Evolutionary conservation across 2,113 vertebrate genomes (phyloP).

Genomic region (Paradoxurus hermaphroditus): DNA sequence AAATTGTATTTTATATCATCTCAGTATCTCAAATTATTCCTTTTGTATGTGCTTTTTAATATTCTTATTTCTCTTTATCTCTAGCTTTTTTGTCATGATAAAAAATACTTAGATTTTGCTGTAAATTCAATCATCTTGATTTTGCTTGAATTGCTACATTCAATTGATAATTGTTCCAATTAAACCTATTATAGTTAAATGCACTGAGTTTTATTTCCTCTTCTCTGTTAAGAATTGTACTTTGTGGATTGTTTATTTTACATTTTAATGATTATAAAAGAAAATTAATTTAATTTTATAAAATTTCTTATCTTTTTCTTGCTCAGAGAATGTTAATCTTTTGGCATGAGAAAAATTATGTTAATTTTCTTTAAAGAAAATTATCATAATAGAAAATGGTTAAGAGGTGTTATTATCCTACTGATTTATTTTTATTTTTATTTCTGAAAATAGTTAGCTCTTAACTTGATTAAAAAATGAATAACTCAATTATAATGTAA

Average conservation of each 20-base stretch:
- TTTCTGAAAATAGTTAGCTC: constrained; percentile 37
- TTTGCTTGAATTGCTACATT: not conserved
- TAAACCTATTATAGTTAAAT: not conserved
- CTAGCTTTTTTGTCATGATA: not conserved
- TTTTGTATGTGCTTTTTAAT: not conserved
- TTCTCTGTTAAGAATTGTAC: not conserved
- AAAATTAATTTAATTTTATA: not conserved
- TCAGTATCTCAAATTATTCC: not conserved
- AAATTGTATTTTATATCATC: not conserved
- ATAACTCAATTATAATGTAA: constrained; percentile 60
- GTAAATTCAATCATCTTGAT: not conserved
- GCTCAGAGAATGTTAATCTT: not conserved
- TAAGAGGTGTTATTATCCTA: constrained; percentile 36
- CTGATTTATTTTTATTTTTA: constrained; percentile 62
- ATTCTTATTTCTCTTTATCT: not conserved
- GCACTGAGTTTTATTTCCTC: not conserved
- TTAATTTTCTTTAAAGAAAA: constrained; percentile 33
- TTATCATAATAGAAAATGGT: constrained; percentile 38
- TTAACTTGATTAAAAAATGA: constrained; percentile 69
- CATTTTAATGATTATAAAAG: not conserved
- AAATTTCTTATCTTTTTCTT: not conserved
- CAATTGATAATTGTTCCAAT: not conserved
- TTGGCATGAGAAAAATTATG: not conserved
- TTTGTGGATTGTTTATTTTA: not conserved
- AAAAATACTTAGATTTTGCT: not conserved